Evolutionary conservation across 2,113 vertebrate genomes (phyloP).

Genomic region (Ophiodon elongatus): DNA sequence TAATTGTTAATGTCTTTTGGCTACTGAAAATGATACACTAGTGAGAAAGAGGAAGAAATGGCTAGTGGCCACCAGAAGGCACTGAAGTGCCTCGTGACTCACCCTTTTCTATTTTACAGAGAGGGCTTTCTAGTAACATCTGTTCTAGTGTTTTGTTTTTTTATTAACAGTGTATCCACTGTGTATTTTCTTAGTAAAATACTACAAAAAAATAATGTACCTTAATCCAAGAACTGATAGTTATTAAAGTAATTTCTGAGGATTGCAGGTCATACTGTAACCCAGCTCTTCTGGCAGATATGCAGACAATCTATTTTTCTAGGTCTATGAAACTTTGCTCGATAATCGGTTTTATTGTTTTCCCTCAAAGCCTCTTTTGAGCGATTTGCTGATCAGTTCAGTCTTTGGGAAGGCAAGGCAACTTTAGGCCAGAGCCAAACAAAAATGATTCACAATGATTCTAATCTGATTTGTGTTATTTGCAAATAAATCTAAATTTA

Average conservation of each 20-base stretch:
- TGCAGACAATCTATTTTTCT: conserved; percentile 2
- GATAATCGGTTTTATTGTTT: conserved; percentile 42
- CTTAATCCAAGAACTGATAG: neutral
- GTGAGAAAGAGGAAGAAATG: conserved; percentile 18
- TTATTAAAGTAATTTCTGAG: neutral
- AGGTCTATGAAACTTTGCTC: conserved; percentile 5
- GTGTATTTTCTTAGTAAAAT: neutral
- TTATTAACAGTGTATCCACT: neutral
- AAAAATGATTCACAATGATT: neutral
- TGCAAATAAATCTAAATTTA: conserved; percentile 6
- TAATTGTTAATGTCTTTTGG: neutral
- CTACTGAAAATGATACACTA: neutral
- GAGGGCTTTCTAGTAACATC: neutral
- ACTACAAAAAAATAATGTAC: neutral
- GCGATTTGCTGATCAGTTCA: conserved; percentile 16
- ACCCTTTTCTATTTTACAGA: neutral
- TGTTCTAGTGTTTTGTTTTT: neutral
- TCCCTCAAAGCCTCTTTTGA: conserved; percentile 29
- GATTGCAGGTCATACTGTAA: conserved; percentile 11
- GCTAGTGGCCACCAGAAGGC: conserved; percentile 76
- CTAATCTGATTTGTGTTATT: conserved; percentile 4
- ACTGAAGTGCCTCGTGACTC: conserved; percentile 64
- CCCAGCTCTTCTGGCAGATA: neutral
- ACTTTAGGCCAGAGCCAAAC: conserved; percentile 8
- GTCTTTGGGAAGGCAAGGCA: conserved; percentile 1